phyloP scores from a whole-genome alignment of 2,888 invertebrate species.

The Aphodius granarius region DNA sequence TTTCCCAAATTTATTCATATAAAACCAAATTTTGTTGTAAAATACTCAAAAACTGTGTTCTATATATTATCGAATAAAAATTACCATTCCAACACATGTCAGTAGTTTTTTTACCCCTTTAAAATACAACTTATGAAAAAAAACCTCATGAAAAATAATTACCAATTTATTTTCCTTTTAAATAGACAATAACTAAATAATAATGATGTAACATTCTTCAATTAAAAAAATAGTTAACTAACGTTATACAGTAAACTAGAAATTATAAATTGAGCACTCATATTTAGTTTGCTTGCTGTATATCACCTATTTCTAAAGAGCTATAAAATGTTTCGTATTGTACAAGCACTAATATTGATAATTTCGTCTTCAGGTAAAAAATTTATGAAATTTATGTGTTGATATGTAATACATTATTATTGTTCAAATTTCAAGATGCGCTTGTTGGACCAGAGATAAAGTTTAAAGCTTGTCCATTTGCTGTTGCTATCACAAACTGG shows the following conservation, averaged over 20 bases:
- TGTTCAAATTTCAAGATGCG: background rate
- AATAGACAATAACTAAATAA: too few species aligned
- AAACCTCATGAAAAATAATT: background rate
- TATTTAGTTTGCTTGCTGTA: background rate
- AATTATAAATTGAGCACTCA: background rate
- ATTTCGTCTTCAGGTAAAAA: background rate
- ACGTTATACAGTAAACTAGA: background rate
- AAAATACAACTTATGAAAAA: too few species aligned
- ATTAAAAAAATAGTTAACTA: background rate
- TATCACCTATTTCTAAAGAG: background rate
- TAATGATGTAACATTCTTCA: too few species aligned
- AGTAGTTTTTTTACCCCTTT: too few species aligned
- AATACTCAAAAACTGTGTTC: too few species aligned
- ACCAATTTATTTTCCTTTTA: background rate
- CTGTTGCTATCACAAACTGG: background rate
- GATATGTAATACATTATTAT: too few species aligned
- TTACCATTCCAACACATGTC: too few species aligned
- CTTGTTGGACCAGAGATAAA: background rate
- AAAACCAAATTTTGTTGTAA: too few species aligned
- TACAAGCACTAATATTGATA: background rate
- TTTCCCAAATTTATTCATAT: too few species aligned
- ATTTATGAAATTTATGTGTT: too few species aligned
- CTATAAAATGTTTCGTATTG: background rate
- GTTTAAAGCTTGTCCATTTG: background rate
- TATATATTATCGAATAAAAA: too few species aligned